Evolutionary conservation across 1,140 invertebrate species (phyloP), one percentile per base, ranked within the genome.

Genomic region (Pachypeltis micranthus): DNA sequence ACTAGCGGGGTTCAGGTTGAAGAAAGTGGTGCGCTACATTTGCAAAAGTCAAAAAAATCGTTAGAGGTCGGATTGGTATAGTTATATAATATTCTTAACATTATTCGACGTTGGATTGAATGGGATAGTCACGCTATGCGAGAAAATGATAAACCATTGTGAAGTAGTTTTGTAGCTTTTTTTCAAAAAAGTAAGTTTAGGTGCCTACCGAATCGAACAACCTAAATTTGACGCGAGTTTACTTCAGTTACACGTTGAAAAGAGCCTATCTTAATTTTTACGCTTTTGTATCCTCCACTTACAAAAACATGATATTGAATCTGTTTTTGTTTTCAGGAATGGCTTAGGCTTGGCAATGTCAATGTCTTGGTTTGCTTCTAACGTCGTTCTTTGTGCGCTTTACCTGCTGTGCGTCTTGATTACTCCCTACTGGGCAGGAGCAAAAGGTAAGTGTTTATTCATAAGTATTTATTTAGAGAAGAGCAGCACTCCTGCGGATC

Each of bases 381-480:
- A 51, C 47, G 47, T 51, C 3, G 47, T 51, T 21, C 4, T 51
- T 21, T 51, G 47, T 51, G 12, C 47, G 19, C 47, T 51, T 3
- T 21, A 4, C 19, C 47, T 51, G 10, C 47, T 51, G 23, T 14
- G 47, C 47, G 21, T 51, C 47, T 51, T 51, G 4, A 21, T 51
- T 10, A 51, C 47, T 51, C 47, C 47, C 23, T 16, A 51, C 47
- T 21, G 21, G 4, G 47, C 47, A 3, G 47, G 7, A 51, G 47
- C 47, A 16, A 51, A 51, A 51, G 47, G 47, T 51, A 4, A 51
- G 47, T 51, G n/a, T n/a, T n/a, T n/a, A n/a, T n/a, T n/a, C n/a
- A n/a, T n/a, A n/a, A n/a, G n/a, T n/a, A n/a, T n/a, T n/a, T n/a
- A n/a, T n/a, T n/a, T n/a, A n/a, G n/a, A n/a, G n/a, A n/a, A n/a